Evolutionary conservation across 2,888 invertebrate genomes (phyloP).

Genomic region (Acrobasis consociella): DNA sequence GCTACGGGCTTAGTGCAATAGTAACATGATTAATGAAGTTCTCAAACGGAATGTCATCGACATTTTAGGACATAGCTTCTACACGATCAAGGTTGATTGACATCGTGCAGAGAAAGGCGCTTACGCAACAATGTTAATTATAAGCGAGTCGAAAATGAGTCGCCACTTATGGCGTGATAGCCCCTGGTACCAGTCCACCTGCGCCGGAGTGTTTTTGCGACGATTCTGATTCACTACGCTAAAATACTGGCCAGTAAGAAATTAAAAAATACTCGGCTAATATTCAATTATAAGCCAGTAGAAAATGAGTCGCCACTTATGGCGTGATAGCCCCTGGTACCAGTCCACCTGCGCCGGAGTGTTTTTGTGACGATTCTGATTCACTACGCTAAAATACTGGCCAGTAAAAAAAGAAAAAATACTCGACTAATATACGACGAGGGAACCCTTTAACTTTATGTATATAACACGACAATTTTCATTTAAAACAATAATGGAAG

Average conservation of each 20-base stretch:
- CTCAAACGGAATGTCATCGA: not conserved
- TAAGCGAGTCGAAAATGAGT: slow-evolving; percentile 44
- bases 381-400: too few species aligned
- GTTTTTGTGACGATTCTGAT: too few species aligned
- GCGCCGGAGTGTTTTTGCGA: not conserved
- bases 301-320: slow-evolving; percentile 36
- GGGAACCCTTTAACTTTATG: too few species aligned
- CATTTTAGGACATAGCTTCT: slow-evolving; percentile 22
- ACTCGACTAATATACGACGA: too few species aligned
- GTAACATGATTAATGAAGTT: not conserved
- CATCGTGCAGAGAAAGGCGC: slow-evolving; percentile 53
- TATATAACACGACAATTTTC: too few species aligned
- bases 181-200: slow-evolving; percentile 24
- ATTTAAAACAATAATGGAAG: too few species aligned
- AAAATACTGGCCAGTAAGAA: too few species aligned
- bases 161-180: slow-evolving; percentile 27
- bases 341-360: slow-evolving; percentile 16
- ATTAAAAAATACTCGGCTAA: too few species aligned
- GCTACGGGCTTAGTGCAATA: not conserved
- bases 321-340: slow-evolving; percentile 25
- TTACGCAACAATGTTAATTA: slow-evolving; percentile 55
- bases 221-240: too few species aligned
- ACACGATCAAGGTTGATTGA: slow-evolving; percentile 40
- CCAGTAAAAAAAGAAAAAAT: too few species aligned
- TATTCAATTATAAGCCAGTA: slow-evolving; percentile 49